Evolutionary conservation across 2,113 vertebrate genomes (phyloP).

Genomic region (Syngnathus floridae): DNA sequence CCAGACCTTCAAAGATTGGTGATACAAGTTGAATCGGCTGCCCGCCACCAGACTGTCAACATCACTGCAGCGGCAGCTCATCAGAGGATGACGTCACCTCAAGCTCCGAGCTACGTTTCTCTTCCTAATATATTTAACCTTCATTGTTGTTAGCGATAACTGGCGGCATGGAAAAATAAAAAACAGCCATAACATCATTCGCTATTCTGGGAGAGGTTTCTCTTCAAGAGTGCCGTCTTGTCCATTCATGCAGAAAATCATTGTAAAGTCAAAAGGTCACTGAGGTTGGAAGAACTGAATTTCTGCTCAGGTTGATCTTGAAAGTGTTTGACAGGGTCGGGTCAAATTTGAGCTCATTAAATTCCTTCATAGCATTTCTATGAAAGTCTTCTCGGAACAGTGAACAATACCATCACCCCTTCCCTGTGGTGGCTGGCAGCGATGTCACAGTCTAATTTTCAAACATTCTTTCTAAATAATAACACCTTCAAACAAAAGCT

Average conservation of each 20-base stretch:
- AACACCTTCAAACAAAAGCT: too few relatives aligned
- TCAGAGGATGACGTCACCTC: constrained; percentile 12
- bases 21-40: constrained; percentile 6
- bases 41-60: constrained; percentile 4
- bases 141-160: not conserved
- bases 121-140: not conserved
- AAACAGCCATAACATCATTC: not conserved
- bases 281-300: not conserved
- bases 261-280: not conserved
- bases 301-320: not conserved
- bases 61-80: constrained; percentile 20
- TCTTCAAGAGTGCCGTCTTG: not conserved
- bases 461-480: too few relatives aligned
- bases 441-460: too few relatives aligned
- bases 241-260: not conserved
- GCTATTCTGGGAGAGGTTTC: constrained; percentile 1
- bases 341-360: not conserved
- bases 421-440: too few relatives aligned
- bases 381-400: too few relatives aligned
- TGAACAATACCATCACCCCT: too few relatives aligned
- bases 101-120: not conserved
- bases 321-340: not conserved
- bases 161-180: not conserved
- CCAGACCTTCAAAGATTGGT: constrained; percentile 33
- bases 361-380: not conserved